Conservation (phyloP, 2,797 vertebrate species). For the Cynopterus sphinx region DNA sequence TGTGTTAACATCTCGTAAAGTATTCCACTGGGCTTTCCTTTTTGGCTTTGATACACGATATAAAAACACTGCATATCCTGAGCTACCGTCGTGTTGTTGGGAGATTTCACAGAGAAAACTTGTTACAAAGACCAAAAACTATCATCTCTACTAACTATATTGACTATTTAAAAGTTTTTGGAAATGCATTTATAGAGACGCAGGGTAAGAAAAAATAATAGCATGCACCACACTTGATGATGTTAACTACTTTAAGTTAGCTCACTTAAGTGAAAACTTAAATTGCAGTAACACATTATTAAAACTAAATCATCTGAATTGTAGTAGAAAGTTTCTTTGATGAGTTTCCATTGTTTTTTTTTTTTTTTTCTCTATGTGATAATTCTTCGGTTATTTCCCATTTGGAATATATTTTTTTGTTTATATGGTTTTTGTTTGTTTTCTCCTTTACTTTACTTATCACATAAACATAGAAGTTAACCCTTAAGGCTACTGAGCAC, state of each 20-base stretch:
- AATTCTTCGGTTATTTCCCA: neutral
- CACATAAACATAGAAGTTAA: neutral
- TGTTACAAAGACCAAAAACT: neutral
- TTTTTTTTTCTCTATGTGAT: neutral
- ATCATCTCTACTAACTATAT: slow-evolving; percentile 28
- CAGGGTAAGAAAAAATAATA: slow-evolving; percentile 58
- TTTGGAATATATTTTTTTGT: neutral
- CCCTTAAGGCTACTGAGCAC: neutral
- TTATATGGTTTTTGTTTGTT: neutral
- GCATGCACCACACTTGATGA: neutral
- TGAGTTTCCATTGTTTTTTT: neutral
- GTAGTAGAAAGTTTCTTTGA: neutral
- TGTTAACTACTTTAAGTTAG: slow-evolving; percentile 4
- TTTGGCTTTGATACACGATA: slow-evolving; percentile 73
- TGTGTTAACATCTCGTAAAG: slow-evolving; percentile 73
- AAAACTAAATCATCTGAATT: slow-evolving; percentile 28
- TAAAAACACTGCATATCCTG: slow-evolving; percentile 31
- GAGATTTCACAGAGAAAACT: slow-evolving; percentile 41
- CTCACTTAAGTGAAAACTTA: neutral
- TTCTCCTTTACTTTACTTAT: neutral
- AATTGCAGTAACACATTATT: neutral
- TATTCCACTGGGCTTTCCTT: slow-evolving; percentile 66
- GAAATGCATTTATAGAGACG: neutral
- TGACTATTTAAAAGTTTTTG: neutral
- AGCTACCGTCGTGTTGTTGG: slow-evolving; percentile 1